A percentile compares a stretch with the other conserved stretches of the same genome.
Evolutionary conservation across 2,113 vertebrate genomes (phyloP).

Genomic region (Leucopsar rothschildi): DNA sequence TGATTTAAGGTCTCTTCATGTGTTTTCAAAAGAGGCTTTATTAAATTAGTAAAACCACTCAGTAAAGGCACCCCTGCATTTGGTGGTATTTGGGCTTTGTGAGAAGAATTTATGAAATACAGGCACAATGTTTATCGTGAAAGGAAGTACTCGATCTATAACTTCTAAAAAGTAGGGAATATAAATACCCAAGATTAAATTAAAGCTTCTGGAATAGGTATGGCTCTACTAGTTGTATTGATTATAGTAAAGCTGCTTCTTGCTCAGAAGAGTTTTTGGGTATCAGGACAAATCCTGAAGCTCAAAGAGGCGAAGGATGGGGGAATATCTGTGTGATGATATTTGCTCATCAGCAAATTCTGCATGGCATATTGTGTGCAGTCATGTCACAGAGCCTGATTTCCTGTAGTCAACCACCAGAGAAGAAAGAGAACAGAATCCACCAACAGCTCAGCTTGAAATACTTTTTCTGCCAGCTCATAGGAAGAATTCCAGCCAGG

Average conservation of each 20-base stretch:
- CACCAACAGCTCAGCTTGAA: neutral
- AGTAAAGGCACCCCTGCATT: neutral
- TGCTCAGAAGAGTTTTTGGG: neutral
- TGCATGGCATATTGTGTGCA: neutral
- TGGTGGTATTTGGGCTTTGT: neutral
- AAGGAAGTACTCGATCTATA: neutral
- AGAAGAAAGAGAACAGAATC: neutral
- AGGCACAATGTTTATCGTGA: neutral
- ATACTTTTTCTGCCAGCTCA: slow-evolving; percentile 24
- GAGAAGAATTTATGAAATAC: neutral
- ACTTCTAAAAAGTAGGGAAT: neutral
- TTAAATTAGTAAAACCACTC: neutral
- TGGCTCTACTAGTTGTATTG: neutral
- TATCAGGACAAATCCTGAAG: neutral
- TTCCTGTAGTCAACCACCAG: neutral
- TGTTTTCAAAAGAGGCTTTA: neutral
- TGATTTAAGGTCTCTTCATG: neutral
- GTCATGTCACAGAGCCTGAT: neutral
- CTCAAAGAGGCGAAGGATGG: neutral
- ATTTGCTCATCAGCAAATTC: neutral
- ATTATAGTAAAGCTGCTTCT: neutral
- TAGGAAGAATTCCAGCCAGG: slow-evolving; percentile 5
- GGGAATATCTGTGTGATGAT: neutral
- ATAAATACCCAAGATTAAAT: neutral
- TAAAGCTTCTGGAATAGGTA: neutral